Evolutionary conservation across 2,113 vertebrate species (phyloP), one percentile per base, ranked within the genome.

Genomic region (Hyperoodon ampullatus): DNA sequence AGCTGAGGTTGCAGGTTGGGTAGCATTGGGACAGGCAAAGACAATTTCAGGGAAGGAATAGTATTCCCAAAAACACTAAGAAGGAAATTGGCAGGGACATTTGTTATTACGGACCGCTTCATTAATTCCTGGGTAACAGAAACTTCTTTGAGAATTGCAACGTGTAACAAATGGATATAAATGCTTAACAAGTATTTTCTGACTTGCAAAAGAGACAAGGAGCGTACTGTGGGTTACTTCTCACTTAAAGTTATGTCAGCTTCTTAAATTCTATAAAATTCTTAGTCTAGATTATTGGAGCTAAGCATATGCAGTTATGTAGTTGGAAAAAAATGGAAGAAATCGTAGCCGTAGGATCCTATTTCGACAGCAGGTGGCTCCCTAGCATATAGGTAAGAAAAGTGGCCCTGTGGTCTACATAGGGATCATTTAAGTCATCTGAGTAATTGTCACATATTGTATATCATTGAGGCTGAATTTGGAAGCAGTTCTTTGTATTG

Each of bases 331-430:
- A 58, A 72, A 24, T 50, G 55, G 23, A 72, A 55, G 80, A 90
- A 80, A 84, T 47, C 71, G 33, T 78, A 74, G n/a, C 19, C 44
- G 26, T 55, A 55, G 50, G 26, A 78, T 66, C 28, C 35, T 78
- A 6, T 94, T 94, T 88, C 58, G 86, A 90, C 94, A 94, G 80
- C 23, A 96, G 88, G 39, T 84, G 80, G 68, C 85, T 75, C 65
- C 61, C 84, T 92, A 35, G 50, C 68, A 75, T 9, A 74, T 12
- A 75, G 5, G 28, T 44, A 53, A 77, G 60, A 66, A 92, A 92
- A 63, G 50, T 83, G 50, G 10, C 60, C 15, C n/a, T 68, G 53
- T 60, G n/a, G 61, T 72, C 24, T 39, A 50, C 3, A 1, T 24
- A 14, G 35, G 55, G 66, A 63, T 93, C 61, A n/a, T 70, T 92